A percentile compares a stretch with the other conserved stretches of the same genome.
These are phyloP conservation scores for Cynaeus angustus DNA, from an alignment of 2,888 invertebrate species.

Conservation along the genomic window DNA sequence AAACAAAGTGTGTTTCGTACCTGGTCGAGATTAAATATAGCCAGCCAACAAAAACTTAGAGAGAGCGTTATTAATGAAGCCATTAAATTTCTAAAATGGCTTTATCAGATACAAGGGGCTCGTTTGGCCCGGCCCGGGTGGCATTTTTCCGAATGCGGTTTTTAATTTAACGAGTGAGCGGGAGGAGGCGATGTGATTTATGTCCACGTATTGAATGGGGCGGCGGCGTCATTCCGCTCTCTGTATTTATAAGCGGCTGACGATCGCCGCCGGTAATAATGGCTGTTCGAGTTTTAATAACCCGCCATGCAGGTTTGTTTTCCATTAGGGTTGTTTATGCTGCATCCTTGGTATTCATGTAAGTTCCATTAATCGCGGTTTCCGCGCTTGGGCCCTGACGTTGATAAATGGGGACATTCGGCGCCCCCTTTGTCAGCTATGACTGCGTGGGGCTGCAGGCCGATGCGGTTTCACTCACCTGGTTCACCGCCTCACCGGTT, in stretches of 20 bases:
- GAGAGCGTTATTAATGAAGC: conserved; percentile 66
- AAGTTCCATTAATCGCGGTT: conserved; percentile 68
- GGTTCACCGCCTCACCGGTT: conserved; percentile 34
- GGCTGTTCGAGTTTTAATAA: conserved; percentile 61
- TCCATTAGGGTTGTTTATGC: conserved; percentile 67
- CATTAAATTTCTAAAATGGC: conserved; percentile 66
- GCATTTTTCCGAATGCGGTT: conserved; percentile 63
- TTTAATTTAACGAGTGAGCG: conserved; percentile 64
- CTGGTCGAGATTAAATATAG: conserved; percentile 61
- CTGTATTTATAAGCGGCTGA: conserved; percentile 57
- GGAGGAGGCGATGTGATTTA: conserved; percentile 64
- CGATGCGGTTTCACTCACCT: conserved; percentile 49
- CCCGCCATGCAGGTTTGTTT: conserved; percentile 63
- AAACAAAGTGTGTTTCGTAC: conserved; percentile 60
- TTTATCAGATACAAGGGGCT: conserved; percentile 65
- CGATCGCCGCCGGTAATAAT: conserved; percentile 58
- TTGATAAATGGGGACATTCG: conserved; percentile 66
- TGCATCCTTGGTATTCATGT: conserved; percentile 66
- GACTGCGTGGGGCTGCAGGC: conserved; percentile 53
- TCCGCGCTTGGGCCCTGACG: conserved; percentile 64
- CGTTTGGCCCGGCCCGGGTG: conserved; percentile 44
- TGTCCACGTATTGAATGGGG: conserved; percentile 62
- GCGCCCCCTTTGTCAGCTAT: conserved; percentile 61
- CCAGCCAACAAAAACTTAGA: conserved; percentile 56
- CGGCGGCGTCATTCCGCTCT: conserved; percentile 49